Base-by-base conservation (phyloP, 1,140 invertebrate species). In the Camponotus vicinus region DNA sequence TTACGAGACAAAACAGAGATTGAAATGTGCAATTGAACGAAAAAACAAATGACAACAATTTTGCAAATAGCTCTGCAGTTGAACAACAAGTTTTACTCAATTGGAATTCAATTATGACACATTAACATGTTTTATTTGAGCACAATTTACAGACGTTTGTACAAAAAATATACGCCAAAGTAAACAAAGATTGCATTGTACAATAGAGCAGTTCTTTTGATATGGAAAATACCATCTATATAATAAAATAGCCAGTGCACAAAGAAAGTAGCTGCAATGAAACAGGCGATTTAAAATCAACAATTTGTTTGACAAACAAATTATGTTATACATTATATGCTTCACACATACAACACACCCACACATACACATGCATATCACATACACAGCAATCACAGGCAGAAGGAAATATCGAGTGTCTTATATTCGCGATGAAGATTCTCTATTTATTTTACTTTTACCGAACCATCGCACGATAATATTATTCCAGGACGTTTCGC, bases 81-180 rank as follows among this genome's bases (percentile, higher is more conserved):
- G 66, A 80, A 70, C 15, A 59, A 70, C 32, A 57, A 80, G 52
- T 80, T 57, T 15, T 13, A 13, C n/a, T 45, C 45, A 70, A 57
- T 21, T 37, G 32, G 3, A 18, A 52, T 79, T 59, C 67, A 37
- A 52, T 64, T 49, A 5, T 21, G n/a, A 63, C n/a, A 49, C 3
- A 18, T 49, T 49, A 15, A 13, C 61, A 67, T 21, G 18, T 42
- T 57, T 80, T 70, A 80, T 80, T 80, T 1, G 15, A 57, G 70
- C 4, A n/a, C 13, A n/a, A 0, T 80, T 70, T 69, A 80, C 77
- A 70, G n/a, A 69, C 7, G 15, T 69, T 66, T 34, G 37, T 3
- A 11, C 27, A 1, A 27, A 27, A 63, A 21, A 13, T 21, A 21
- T 21, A 27, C 27, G 27, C 37, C 37, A 21, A 66, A 66, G 7